phyloP scores from a whole-genome alignment of 30 jellyfish, hydroid and myxozoan genomes.

The Turritopsis rubra region DNA sequence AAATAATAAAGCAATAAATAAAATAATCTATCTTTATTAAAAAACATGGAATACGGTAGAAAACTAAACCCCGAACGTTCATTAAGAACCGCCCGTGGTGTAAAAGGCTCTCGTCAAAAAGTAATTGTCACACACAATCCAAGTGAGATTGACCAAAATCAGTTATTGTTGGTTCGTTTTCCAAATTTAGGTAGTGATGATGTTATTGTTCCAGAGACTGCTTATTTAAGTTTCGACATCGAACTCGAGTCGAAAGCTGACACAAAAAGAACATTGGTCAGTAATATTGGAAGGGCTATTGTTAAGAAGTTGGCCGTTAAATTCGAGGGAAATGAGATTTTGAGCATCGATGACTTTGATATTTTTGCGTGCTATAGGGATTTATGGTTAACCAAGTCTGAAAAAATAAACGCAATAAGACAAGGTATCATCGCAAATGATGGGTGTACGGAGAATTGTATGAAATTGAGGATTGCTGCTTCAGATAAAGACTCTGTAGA shows the following conservation, averaged over 20 bases:
- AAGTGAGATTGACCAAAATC: too few relatives aligned
- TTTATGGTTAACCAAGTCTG: neutral
- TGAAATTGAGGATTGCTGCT: neutral
- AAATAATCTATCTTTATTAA: too few relatives aligned
- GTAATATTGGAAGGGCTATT: too few relatives aligned
- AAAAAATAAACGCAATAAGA: neutral
- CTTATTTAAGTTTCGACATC: slow-evolving; percentile 1
- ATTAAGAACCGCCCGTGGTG: too few relatives aligned
- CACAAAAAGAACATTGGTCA: too few relatives aligned
- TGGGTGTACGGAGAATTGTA: neutral
- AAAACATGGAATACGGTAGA: too few relatives aligned
- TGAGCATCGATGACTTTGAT: slow-evolving; percentile 4
- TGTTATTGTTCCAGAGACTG: slow-evolving; percentile 2
- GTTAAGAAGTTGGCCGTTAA: too few relatives aligned
- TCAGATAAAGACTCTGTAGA: slow-evolving; percentile 2
- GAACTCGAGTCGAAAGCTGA: slow-evolving; percentile 4
- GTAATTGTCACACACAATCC: too few relatives aligned
- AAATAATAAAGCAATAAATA: too few relatives aligned
- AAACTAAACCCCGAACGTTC: too few relatives aligned
- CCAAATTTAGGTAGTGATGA: slow-evolving; percentile 4
- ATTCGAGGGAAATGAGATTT: too few relatives aligned
- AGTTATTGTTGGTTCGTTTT: too few relatives aligned
- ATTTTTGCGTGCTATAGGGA: slow-evolving; percentile 2
- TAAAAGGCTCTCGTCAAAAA: neutral
- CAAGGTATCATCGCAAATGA: neutral